A percentile compares a stretch with the other conserved stretches of the same genome.
Evolutionary conservation across 2,888 invertebrate species (phyloP).

Genomic region (Ectemnius continuus): DNA sequence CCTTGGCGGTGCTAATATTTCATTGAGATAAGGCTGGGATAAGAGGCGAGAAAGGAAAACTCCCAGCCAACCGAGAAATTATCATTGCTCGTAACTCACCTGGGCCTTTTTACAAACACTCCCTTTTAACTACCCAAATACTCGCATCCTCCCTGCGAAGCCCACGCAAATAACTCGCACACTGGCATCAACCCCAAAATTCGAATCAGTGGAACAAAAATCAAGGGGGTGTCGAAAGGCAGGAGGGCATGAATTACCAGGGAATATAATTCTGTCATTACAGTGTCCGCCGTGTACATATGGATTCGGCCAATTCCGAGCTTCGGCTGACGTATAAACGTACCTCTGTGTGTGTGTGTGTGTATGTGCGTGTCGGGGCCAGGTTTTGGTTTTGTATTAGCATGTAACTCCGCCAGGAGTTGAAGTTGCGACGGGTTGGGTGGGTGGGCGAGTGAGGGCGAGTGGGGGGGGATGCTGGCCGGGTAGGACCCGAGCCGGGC

Average conservation of each 20-base stretch:
- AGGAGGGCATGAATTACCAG: background rate
- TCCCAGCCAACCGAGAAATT: slow-evolving; percentile 41
- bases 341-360: slow-evolving; percentile 54
- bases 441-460: slow-evolving; percentile 37
- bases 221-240: too few species aligned
- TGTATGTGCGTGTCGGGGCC: slow-evolving; percentile 65
- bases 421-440: slow-evolving; percentile 72
- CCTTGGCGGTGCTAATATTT: slow-evolving; percentile 30
- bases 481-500: slow-evolving; percentile 41
- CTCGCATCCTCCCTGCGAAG: too few species aligned
- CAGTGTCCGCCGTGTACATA: slow-evolving; percentile 25
- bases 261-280: slow-evolving; percentile 17
- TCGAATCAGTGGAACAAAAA: too few species aligned
- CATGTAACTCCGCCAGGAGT: slow-evolving; percentile 76
- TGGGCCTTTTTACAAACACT: background rate
- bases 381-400: slow-evolving; percentile 76
- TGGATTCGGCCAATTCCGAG: slow-evolving; percentile 50
- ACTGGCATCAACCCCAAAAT: too few species aligned
- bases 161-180: too few species aligned
- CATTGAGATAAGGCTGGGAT: slow-evolving; percentile 26
- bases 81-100: slow-evolving; percentile 63
- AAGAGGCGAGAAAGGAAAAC: slow-evolving; percentile 28
- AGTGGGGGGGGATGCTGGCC: slow-evolving; percentile 65
- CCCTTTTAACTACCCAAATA: too few species aligned
- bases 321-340: too few species aligned